phyloP scores from a whole-genome alignment of 2,888 invertebrate genomes.

The Neria commutata region DNA sequence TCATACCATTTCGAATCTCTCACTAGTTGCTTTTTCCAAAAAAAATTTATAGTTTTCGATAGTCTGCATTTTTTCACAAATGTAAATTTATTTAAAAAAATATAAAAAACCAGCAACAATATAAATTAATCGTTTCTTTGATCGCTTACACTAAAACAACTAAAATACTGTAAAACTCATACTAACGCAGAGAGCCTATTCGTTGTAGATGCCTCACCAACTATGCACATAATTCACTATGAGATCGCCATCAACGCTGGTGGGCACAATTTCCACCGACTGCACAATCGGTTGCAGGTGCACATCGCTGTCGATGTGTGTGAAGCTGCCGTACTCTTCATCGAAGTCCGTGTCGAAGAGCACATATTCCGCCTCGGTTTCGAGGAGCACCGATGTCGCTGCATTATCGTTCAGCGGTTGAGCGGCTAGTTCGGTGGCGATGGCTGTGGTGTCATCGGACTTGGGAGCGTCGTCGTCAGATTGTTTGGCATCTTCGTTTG shows the following conservation, averaged over 20 bases:
- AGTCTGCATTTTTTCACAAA: too few relatives aligned
- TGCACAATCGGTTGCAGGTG: slow-evolving; percentile 54
- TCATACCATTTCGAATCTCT: too few relatives aligned
- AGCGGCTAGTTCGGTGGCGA: slow-evolving; percentile 40
- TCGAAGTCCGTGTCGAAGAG: slow-evolving; percentile 40
- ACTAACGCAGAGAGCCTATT: too few relatives aligned
- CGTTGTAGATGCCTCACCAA: too few relatives aligned
- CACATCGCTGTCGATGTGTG: slow-evolving; percentile 49
- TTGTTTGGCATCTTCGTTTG: not conserved
- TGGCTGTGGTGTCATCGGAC: slow-evolving; percentile 36
- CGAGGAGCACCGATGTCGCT: slow-evolving; percentile 37
- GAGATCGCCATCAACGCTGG: slow-evolving; percentile 47
- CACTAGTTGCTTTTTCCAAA: too few relatives aligned
- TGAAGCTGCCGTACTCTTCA: slow-evolving; percentile 48
- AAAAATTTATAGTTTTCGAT: too few relatives aligned
- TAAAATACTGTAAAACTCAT: too few relatives aligned
- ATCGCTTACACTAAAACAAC: too few relatives aligned
- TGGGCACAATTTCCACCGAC: slow-evolving; percentile 54
- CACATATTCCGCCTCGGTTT: slow-evolving; percentile 49
- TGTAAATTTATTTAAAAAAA: too few relatives aligned
- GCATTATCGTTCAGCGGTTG: slow-evolving; percentile 40
- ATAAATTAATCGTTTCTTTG: too few relatives aligned
- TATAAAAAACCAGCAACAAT: too few relatives aligned
- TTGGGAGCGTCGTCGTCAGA: slow-evolving; percentile 35
- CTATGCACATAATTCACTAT: slow-evolving; percentile 48